These are phyloP conservation scores for Sturnus vulgaris DNA, from an alignment of 2,113 vertebrate species.

Conservation along the genomic window DNA sequence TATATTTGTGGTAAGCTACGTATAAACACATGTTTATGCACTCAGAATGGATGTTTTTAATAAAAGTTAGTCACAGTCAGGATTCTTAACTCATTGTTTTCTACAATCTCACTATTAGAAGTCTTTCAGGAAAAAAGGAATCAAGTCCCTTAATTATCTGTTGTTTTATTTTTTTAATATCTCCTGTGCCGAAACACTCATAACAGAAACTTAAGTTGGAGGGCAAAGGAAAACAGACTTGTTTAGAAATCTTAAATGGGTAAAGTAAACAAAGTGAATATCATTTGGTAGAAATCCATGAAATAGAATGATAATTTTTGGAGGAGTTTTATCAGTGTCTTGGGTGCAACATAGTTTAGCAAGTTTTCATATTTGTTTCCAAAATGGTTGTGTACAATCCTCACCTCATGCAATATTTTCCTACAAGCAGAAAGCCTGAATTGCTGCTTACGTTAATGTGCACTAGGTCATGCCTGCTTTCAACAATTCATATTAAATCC, in stretches of 20 bases:
- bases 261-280: background rate
- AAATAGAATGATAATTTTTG: background rate
- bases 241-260: background rate
- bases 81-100: conserved; percentile 8
- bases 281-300: background rate
- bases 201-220: background rate
- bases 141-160: background rate
- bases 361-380: conserved; percentile 10
- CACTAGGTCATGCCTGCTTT: background rate
- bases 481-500: conserved; percentile 43
- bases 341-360: background rate
- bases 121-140: background rate
- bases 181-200: background rate
- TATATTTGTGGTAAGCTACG: background rate
- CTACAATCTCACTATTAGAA: background rate
- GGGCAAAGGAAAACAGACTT: background rate
- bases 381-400: background rate
- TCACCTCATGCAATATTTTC: background rate
- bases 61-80: background rate
- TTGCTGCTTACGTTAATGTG: background rate
- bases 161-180: background rate
- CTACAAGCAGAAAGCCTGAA: background rate
- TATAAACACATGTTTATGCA: background rate
- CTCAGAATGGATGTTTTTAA: background rate
- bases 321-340: conserved; percentile 1